A percentile compares a stretch with the other conserved stretches of the same genome.
These are phyloP conservation scores for Cryptus armator DNA, from an alignment of 2,888 invertebrate species.

Conservation along the genomic window DNA sequence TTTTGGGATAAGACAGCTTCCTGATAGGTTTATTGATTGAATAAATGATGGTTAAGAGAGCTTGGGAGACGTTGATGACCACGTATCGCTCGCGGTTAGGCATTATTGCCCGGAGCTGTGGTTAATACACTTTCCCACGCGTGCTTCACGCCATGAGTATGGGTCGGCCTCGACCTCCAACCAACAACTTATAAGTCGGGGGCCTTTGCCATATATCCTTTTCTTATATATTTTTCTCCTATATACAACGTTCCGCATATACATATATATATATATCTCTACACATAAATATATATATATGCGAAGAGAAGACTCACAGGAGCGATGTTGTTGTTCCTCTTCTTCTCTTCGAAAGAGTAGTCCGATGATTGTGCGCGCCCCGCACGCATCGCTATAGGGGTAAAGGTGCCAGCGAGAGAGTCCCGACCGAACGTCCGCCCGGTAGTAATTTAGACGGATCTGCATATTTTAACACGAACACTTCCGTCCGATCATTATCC, in stretches of 20 bases:
- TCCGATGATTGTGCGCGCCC: slow-evolving; percentile 53
- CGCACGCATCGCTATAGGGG: slow-evolving; percentile 65
- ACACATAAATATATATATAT: slow-evolving; percentile 16
- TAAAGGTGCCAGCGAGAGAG: slow-evolving; percentile 75
- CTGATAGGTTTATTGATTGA: slow-evolving; percentile 71
- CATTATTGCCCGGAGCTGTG: slow-evolving; percentile 57
- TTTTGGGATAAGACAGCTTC: slow-evolving; percentile 14
- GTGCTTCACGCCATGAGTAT: slow-evolving; percentile 71
- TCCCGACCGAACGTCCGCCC: slow-evolving; percentile 72
- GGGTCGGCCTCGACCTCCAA: slow-evolving; percentile 67
- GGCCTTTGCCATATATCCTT: slow-evolving; percentile 60
- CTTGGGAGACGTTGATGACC: slow-evolving; percentile 67
- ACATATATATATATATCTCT: not conserved
- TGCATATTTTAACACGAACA: slow-evolving; percentile 85
- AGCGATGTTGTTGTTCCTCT: slow-evolving; percentile 18
- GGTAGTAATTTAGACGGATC: slow-evolving; percentile 83
- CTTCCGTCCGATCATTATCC: slow-evolving; percentile 84
- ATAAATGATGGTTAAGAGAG: slow-evolving; percentile 70
- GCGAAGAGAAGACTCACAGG: slow-evolving; percentile 36
- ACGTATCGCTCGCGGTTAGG: slow-evolving; percentile 59
- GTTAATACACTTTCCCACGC: slow-evolving; percentile 74
- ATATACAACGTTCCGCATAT: slow-evolving; percentile 14
- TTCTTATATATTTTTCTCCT: slow-evolving; percentile 41
- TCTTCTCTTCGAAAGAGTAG: slow-evolving; percentile 53
- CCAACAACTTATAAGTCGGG: slow-evolving; percentile 61